phyloP scores from a whole-genome alignment of 2,113 vertebrate species.

The Tor tambroides region DNA sequence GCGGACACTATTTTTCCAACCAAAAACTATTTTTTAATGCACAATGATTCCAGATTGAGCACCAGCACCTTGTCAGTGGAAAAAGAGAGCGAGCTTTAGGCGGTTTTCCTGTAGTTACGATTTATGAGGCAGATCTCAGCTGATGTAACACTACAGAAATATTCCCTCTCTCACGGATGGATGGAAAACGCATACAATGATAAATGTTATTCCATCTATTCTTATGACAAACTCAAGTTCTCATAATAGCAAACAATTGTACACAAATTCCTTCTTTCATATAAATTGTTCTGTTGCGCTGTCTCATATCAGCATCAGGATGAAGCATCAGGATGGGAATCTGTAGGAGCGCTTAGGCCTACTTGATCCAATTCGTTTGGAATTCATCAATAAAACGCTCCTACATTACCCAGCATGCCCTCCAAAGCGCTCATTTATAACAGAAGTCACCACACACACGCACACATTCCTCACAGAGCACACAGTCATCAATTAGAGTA shows the following conservation, averaged over 20 bases:
- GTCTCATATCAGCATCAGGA: neutral
- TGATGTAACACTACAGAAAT: slow-evolving; percentile 29
- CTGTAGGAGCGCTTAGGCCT: neutral
- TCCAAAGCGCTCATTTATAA: neutral
- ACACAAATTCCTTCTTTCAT: slow-evolving; percentile 9
- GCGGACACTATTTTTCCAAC: neutral
- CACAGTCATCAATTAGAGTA: slow-evolving; percentile 30
- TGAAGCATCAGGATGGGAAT: neutral
- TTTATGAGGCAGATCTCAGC: slow-evolving; percentile 29
- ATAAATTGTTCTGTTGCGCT: neutral
- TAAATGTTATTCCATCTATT: slow-evolving; percentile 1
- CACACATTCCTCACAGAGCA: neutral
- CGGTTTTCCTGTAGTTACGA: slow-evolving; percentile 10
- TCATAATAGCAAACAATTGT: slow-evolving; percentile 14
- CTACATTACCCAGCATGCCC: slow-evolving; percentile 9
- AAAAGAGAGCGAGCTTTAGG: neutral
- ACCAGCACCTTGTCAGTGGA: neutral
- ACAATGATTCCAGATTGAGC: neutral
- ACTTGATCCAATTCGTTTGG: slow-evolving; percentile 5
- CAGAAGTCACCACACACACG: neutral
- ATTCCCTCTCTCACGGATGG: neutral
- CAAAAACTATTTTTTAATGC: neutral
- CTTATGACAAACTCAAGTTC: slow-evolving; percentile 20
- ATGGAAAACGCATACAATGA: neutral
- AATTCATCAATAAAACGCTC: neutral